These are phyloP conservation scores for Aphelinus certus DNA, from an alignment of 1,140 invertebrate genomes.

Conservation along the genomic window DNA sequence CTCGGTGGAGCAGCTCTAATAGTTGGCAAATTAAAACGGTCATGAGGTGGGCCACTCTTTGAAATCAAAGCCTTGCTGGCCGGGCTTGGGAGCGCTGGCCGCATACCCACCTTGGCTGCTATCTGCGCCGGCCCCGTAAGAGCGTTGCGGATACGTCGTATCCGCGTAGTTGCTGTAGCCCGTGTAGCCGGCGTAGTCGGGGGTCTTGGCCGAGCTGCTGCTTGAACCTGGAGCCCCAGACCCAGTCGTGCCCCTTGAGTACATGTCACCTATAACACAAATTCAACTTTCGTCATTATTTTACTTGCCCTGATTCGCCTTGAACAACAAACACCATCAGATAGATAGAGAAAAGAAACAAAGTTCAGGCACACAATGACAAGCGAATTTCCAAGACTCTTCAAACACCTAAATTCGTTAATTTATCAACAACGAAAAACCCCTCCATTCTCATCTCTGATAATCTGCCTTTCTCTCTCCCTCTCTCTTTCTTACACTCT, in stretches of 20 bases:
- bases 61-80: slow-evolving; percentile 70
- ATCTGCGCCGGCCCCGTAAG: slow-evolving; percentile 64
- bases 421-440: slow-evolving; percentile 22
- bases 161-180: slow-evolving; percentile 67
- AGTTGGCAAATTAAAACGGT: slow-evolving; percentile 64
- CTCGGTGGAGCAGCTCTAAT: slow-evolving; percentile 26
- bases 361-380: slow-evolving; percentile 32
- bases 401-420: slow-evolving; percentile 3
- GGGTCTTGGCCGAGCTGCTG: slow-evolving; percentile 65
- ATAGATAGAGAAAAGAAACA: not conserved
- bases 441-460: not conserved
- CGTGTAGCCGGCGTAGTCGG: slow-evolving; percentile 64
- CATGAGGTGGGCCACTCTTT: slow-evolving; percentile 72
- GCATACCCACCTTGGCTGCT: slow-evolving; percentile 70
- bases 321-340: no score
- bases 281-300: no score
- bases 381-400: slow-evolving; percentile 25
- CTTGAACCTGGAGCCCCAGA: slow-evolving; percentile 67
- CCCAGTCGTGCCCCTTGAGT: slow-evolving; percentile 66
- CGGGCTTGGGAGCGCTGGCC: slow-evolving; percentile 66
- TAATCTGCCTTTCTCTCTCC: no score
- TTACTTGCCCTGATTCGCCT: no score
- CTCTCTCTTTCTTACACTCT: no score
- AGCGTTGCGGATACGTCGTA: slow-evolving; percentile 65
- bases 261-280: slow-evolving; percentile 68